Base-by-base conservation (phyloP, 35 echinoderm and acorn worm genomes). In the Heliocidaris tuberculata region DNA sequence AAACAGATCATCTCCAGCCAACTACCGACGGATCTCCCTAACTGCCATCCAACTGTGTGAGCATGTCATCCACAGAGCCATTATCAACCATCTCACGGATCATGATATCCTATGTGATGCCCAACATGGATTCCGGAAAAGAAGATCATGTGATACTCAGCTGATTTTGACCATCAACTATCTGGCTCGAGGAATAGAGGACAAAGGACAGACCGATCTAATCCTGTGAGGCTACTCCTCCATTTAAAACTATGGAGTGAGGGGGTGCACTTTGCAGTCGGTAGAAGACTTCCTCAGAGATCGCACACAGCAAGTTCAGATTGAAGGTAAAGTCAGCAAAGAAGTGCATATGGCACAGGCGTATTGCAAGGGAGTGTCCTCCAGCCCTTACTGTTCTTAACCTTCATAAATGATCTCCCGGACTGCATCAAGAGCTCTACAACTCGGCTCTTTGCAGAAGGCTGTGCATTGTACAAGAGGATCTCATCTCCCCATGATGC, bases 231-330 rank as follows among this genome's bases (percentile, higher is more conserved):
- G 15, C 85, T 86, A n/a, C 31, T n/a, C n/a, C n/a, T n/a, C n/a
- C n/a, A n/a, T n/a, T n/a, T n/a, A n/a, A n/a, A n/a, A n/a, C n/a
- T n/a, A n/a, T n/a, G n/a, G n/a, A n/a, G n/a, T n/a, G 85, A 86
- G 85, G 32, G 85, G 85, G 0, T 86, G 85, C 21, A 86, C 85
- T 35, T 35, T 86, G n/a, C 85, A 86, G 85, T 86, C 8, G 85
- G 85, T 2, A 30, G 85, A 86, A 2, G 85, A 86, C 85, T 86
- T 86, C 85, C 85, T 86, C 85, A 86, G 85, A 86, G 85, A 86
- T 86, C 85, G 85, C 85, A 86, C 85, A 86, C 85, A 86, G 27
- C 85, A 86, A 86, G 85, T 86, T 3, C 85, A 86, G 85, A 35
- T 30, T 86, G 32, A 6, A 86, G 32, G 85, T 86, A 35, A 86